Percentiles rank a stretch among this genome's conserved stretches.
phyloP scores from a whole-genome alignment of 2,797 vertebrate species.

The Gadopsis bispinosus region DNA sequence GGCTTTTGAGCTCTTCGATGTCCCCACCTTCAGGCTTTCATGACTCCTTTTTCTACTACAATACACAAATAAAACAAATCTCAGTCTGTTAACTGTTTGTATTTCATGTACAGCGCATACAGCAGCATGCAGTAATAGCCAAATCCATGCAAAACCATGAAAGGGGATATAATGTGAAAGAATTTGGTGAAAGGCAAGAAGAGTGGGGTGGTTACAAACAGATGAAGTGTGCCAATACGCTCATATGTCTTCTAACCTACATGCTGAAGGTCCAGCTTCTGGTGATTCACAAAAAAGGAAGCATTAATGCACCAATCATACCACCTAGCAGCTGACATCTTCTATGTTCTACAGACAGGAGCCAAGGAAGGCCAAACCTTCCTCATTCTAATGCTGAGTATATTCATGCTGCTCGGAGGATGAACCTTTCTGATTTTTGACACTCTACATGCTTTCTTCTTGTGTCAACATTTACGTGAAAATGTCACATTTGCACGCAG shows the following conservation, averaged over 20 bases:
- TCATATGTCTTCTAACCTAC: background rate
- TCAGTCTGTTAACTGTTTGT: background rate
- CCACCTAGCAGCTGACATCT: background rate
- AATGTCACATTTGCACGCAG: background rate
- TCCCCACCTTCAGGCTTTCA: background rate
- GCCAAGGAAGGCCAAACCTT: background rate
- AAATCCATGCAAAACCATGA: background rate
- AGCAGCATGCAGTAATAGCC: background rate
- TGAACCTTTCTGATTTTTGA: background rate
- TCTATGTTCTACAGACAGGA: background rate
- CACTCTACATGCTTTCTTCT: background rate
- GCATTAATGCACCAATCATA: background rate
- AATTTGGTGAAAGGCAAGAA: background rate
- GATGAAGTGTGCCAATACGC: background rate
- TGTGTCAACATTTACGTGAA: background rate
- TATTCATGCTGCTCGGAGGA: background rate
- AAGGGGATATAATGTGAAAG: background rate
- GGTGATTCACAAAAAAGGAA: background rate
- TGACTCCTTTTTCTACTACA: background rate
- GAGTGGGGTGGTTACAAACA: background rate
- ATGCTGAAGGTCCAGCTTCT: background rate
- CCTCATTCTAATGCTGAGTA: background rate
- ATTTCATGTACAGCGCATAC: background rate
- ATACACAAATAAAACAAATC: background rate
- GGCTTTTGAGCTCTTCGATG: slow-evolving; percentile 7